Base-by-base conservation (phyloP, 1,140 invertebrate genomes). In the Drosophila tsacasi region DNA sequence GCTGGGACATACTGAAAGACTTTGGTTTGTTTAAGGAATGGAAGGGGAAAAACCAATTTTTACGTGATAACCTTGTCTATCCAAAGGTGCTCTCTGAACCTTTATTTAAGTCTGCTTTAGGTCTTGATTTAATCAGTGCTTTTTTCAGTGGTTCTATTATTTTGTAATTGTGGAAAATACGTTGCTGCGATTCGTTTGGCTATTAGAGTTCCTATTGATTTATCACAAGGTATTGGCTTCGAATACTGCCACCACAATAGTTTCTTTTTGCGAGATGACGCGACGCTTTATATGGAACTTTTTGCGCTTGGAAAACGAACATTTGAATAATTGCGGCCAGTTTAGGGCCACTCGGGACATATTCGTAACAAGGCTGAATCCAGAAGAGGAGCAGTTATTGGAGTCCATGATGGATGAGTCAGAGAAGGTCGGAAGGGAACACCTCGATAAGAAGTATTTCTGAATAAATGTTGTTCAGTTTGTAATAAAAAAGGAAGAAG, bases 151-250 rank as follows among this genome's bases (percentile, higher is more conserved):
- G 75, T 99, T 98, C 91, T 99, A 99, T 93, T 99, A 99, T 92
- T 97, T 99, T 94, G 98, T 98, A n/a, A 98, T 99, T 52, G 94
- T 99, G 37, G 97, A 99, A 94, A 98, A 99, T 93, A 96, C 98
- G 50, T 93, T 99, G 32, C 93, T 99, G 13, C 95, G 99, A 78
- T 99, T 99, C 92, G 95, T 96, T 10, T 99, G 99, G 99, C 95
- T 95, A 0, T 91, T 97, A 15, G 97, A 97, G 32, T 96, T 98
- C 64, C 95, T 96, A 54, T 92, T 99, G 2, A 96, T 96, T 1
- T 96, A 99, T 39, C 27, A 75, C 6, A 27, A 68, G 0, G 21
- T 66, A 9, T 3, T 91, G 8, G 17, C 32, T 5, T 15, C 67
- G 9, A 76, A 60, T 13, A 19, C 66, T 65, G 73, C 60, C 37